These are phyloP conservation scores for Neuroterus valhalla DNA, from an alignment of 1,140 invertebrate genomes.

Conservation along the genomic window DNA sequence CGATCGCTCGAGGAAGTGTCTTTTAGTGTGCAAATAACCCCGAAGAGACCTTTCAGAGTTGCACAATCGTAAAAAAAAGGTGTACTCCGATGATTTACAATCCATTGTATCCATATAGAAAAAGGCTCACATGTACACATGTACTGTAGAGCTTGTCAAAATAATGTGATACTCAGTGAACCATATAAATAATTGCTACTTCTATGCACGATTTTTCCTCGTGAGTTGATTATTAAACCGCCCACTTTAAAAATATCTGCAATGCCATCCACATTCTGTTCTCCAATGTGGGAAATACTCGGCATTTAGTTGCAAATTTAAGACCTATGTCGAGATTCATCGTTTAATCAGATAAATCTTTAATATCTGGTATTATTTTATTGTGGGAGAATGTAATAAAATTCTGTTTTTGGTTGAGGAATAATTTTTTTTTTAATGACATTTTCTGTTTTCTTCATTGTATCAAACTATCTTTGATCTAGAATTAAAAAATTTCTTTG, in stretches of 20 bases:
- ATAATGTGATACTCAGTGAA: conserved; percentile 20
- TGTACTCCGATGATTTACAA: conserved; percentile 24
- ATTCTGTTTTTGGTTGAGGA: no score
- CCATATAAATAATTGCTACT: conserved; percentile 13
- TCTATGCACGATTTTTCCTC: conserved; percentile 6
- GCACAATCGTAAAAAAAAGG: conserved; percentile 13
- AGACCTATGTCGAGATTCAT: no score
- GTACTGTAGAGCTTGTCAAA: conserved; percentile 18
- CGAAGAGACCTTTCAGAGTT: background rate
- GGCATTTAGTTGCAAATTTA: conserved; percentile 10
- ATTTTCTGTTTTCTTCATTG: no score
- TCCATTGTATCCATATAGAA: conserved; percentile 1
- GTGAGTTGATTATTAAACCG: background rate
- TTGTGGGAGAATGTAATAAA: no score
- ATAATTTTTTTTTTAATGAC: no score
- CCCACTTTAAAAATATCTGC: conserved; percentile 15
- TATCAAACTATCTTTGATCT: no score
- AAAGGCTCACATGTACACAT: background rate
- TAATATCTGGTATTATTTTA: no score
- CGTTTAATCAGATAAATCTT: no score
- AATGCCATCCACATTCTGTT: conserved; percentile 26
- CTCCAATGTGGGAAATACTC: background rate
- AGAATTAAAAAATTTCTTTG: no score
- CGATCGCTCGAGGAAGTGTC: no score
- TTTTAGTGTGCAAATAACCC: no score